phyloP scores from a whole-genome alignment of 2,113 vertebrate genomes.

The Cercopithecus mona region DNA sequence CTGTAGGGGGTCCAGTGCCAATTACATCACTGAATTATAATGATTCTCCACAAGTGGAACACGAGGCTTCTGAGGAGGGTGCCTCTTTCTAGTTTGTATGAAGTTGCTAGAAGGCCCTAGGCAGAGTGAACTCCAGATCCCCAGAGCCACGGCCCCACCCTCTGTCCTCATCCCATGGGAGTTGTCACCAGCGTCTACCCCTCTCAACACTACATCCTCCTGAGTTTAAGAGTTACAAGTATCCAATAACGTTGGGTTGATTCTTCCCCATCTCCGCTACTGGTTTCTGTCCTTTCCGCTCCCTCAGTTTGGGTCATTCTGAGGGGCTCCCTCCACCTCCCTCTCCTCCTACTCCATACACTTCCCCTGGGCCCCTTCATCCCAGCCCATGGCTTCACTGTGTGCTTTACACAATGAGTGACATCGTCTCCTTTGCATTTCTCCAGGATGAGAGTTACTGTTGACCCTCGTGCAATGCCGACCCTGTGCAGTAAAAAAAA shows the following conservation, averaged over 20 bases:
- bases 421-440: not conserved
- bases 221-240: no score
- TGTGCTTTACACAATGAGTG: not conserved
- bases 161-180: not conserved
- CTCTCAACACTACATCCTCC: not conserved
- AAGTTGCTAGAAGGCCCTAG: not conserved
- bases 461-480: not conserved
- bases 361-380: not conserved
- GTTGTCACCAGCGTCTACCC: not conserved
- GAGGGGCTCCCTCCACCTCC: not conserved
- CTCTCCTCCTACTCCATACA: not conserved
- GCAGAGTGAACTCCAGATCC: no score
- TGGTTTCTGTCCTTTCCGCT: not conserved
- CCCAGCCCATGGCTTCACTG: not conserved
- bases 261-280: no score
- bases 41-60: not conserved
- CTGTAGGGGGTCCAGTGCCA: not conserved
- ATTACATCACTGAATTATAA: not conserved
- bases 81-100: not conserved
- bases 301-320: no score
- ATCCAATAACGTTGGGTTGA: accelerated
- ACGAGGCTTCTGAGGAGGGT: not conserved
- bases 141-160: not conserved
- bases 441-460: not conserved
- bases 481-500: not conserved